Evolutionary conservation across 2,797 vertebrate species (phyloP).

Genomic region (Platalea minor): DNA sequence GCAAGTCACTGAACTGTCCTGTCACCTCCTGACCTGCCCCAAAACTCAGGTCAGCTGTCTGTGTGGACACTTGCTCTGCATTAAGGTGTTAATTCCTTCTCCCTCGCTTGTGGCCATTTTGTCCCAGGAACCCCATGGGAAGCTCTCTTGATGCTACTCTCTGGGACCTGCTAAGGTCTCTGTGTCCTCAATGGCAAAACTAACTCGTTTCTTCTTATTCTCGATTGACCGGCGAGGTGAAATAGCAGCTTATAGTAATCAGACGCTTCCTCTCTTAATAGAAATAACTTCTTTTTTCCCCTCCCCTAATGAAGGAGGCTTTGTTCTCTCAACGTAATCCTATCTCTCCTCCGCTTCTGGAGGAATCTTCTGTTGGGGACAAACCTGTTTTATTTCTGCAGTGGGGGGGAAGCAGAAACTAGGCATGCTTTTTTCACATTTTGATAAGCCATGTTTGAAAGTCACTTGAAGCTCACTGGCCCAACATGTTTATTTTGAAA

Average conservation of each 20-base stretch:
- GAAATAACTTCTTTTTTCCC: accelerated
- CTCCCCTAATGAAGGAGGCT: neutral
- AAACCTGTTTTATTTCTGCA: neutral
- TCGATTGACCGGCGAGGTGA: neutral
- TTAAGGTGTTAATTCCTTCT: neutral
- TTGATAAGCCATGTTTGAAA: neutral
- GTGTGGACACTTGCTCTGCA: neutral
- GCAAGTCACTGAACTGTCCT: neutral
- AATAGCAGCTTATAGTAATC: neutral
- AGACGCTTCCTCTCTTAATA: neutral
- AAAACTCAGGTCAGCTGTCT: neutral
- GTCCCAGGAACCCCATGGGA: neutral
- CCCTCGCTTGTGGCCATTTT: accelerated
- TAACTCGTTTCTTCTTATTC: neutral
- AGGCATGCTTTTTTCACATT: neutral
- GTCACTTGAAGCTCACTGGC: neutral
- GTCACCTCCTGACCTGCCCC: neutral
- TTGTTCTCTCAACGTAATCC: neutral
- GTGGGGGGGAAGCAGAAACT: neutral
- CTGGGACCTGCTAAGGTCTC: neutral
- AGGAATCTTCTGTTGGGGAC: neutral
- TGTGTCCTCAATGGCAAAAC: neutral
- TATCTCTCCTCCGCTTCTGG: neutral
- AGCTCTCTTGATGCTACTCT: neutral
- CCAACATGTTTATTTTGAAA: neutral